Base-by-base conservation (phyloP, 1,140 invertebrate genomes). In the Anoplolepis gracilipes region DNA sequence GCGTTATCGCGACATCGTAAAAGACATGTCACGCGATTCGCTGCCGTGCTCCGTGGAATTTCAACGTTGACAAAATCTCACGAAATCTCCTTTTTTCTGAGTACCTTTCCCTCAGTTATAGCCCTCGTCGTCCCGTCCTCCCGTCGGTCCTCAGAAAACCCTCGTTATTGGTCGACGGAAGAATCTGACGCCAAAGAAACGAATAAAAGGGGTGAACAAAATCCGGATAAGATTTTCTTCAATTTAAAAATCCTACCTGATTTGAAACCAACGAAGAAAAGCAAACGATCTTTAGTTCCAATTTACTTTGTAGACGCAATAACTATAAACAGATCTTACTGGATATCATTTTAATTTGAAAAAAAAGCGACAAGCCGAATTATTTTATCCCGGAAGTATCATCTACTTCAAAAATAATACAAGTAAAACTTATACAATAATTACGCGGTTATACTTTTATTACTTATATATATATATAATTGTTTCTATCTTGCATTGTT, bases 1-100 rank as follows among this genome's bases (percentile, higher is more conserved):
- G 53, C 65, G 65, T 87, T 85, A 87, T 73, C 65, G 8, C 65
- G 36, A 78, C 55, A 88, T 88, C 72, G 42, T 73, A 67, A 72
- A 67, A 73, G 72, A 36, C 81, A n/a, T 62, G 55, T 72, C 78
- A 22, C 78, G 62, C 64, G 59, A 30, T 70, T 84, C 81, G 72
- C 42, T 77, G 42, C 42, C 19, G 42, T 25, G 28, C 11, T n/a
- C n/a, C 25, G 42, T 62, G n/a, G 53, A 62, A 42, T 6, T 36
- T 42, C 39, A 25, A 72, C 59, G 36, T 25, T 28, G 67, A 85
- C 79, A 85, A 88, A 88, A 67, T 64, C 55, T 59, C 13, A 64
- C 22, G 30, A 84, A 53, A 64, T 33, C 25, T 46, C 33, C 42
- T 84, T 73, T 49, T 78, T 78, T 57, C 55, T 30, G 19, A 76